Evolutionary conservation across 2,113 vertebrate genomes (phyloP).

Genomic region (Burhinus oedicnemus): DNA sequence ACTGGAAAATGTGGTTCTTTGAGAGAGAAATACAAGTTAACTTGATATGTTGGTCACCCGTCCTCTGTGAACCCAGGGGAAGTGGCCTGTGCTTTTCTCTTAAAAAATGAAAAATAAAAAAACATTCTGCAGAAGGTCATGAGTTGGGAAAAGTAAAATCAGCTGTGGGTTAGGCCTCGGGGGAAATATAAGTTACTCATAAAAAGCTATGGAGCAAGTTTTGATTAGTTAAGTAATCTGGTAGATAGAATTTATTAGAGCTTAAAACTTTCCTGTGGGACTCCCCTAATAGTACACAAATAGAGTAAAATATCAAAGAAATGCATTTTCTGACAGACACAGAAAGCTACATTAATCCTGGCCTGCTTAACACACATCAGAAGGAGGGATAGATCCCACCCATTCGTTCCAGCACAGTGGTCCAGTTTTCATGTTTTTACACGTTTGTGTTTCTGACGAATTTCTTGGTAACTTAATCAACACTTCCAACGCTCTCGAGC

Average conservation of each 20-base stretch:
- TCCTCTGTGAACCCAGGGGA: not conserved
- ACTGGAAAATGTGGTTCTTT: not conserved
- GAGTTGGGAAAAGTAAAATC: slow-evolving; percentile 18
- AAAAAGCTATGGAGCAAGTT: slow-evolving; percentile 53
- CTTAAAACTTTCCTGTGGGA: slow-evolving; percentile 41
- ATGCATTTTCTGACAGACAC: not conserved
- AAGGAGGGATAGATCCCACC: not conserved
- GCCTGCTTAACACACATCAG: not conserved
- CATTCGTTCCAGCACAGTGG: not conserved
- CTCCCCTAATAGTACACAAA: slow-evolving; percentile 18
- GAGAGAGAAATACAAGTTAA: not conserved
- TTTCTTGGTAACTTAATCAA: slow-evolving; percentile 28
- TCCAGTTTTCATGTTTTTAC: not conserved
- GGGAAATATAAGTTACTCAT: slow-evolving; percentile 39
- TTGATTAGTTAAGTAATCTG: slow-evolving; percentile 53
- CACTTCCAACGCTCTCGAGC: not conserved
- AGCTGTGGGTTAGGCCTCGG: not conserved
- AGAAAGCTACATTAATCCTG: not conserved
- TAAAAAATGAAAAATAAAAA: slow-evolving; percentile 7
- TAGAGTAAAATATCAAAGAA: not conserved
- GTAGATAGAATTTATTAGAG: slow-evolving; percentile 49
- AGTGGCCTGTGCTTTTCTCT: not conserved
- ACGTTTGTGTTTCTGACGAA: slow-evolving; percentile 8
- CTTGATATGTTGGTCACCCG: not conserved
- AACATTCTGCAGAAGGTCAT: not conserved